Evolutionary conservation across 2,888 invertebrate genomes (phyloP), one percentile per base, ranked within the genome.

Genomic region (Ctenicera cuprea): DNA sequence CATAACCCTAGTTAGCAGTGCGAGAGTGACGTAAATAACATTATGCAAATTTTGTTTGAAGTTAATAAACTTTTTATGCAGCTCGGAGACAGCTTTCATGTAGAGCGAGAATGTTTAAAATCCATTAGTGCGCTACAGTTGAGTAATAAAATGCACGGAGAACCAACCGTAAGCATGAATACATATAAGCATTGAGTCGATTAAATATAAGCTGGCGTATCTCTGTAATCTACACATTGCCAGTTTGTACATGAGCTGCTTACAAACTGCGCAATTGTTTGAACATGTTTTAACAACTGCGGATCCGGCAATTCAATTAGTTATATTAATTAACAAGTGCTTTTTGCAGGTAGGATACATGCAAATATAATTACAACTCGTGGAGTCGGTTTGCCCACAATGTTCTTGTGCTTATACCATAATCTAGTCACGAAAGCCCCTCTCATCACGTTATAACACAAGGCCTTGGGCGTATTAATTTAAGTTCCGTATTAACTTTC

Each of bases 371-470:
- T 78, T 78, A 77, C 61, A 63, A 41, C 74, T 57, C 68, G 52
- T 62, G 22, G 70, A 74, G 74, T 66, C 62, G 69, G 63, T 74
- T 61, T 71, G 71, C 62, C 67, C 76, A 64, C 76, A 67, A 71
- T 65, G 75, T 70, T 75, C 76, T 77, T 77, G 74, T 73, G 69
- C 71, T 77, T 77, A 76, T 80, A 72, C 75, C 71, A 78, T 79
- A 81, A 79, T 74, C 80, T 76, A 77, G 81, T 82, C 83, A 83
- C 82, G 82, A 81, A 76, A 72, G 75, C 59, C 71, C 72, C 81
- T 80, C 81, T 82, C 82, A 80, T 82, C 82, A 82, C 82, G 82
- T 82, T 81, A 82, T 80, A 81, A 80, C 78, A 75, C 77, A 78
- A 76, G 74, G 79, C 82, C 80, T 77, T 77, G 75, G 79, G 82